Conservation (phyloP, 64 coral and sea anemone species). For the Montipora foliosa region DNA sequence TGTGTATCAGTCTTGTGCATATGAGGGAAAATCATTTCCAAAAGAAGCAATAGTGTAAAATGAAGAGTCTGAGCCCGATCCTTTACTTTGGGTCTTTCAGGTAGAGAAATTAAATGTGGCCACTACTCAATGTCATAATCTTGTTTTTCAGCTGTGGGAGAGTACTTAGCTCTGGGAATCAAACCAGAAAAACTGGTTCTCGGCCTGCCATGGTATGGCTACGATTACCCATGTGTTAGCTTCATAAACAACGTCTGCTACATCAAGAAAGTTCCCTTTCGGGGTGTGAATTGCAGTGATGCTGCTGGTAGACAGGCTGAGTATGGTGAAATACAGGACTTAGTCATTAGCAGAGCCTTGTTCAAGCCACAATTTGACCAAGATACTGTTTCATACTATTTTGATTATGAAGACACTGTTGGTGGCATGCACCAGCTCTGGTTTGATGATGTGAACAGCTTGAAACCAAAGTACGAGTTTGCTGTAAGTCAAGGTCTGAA, state of each 20-base stretch:
- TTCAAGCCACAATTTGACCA: slow-evolving; percentile 60
- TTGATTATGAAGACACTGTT: slow-evolving; percentile 76
- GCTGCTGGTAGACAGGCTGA: slow-evolving; percentile 88
- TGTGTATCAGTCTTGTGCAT: too few species aligned
- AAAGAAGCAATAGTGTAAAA: too few species aligned
- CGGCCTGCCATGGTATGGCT: slow-evolving; percentile 96
- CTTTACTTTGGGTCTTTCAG: too few species aligned
- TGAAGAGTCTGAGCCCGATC: too few species aligned
- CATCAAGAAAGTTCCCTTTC: slow-evolving; percentile 90
- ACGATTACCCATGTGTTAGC: slow-evolving; percentile 81
- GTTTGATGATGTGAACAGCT: slow-evolving; percentile 80
- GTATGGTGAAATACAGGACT: slow-evolving; percentile 86
- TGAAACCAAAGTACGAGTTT: slow-evolving; percentile 76
- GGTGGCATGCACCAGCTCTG: slow-evolving; percentile 83
- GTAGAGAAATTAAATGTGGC: too few species aligned
- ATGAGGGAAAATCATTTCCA: too few species aligned
- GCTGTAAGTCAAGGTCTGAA: slow-evolving; percentile 51
- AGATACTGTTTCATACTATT: slow-evolving; percentile 73
- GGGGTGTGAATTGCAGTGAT: slow-evolving; percentile 96
- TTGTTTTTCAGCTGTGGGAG: slow-evolving; percentile 58
- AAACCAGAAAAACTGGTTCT: slow-evolving; percentile 83
- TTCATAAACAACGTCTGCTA: slow-evolving; percentile 54
- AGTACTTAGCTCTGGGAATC: slow-evolving; percentile 82
- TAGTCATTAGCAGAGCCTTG: slow-evolving; percentile 67
- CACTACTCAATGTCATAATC: too few species aligned